Conservation (phyloP, 2,888 invertebrate species). For the Cryptocephalus moraei region DNA sequence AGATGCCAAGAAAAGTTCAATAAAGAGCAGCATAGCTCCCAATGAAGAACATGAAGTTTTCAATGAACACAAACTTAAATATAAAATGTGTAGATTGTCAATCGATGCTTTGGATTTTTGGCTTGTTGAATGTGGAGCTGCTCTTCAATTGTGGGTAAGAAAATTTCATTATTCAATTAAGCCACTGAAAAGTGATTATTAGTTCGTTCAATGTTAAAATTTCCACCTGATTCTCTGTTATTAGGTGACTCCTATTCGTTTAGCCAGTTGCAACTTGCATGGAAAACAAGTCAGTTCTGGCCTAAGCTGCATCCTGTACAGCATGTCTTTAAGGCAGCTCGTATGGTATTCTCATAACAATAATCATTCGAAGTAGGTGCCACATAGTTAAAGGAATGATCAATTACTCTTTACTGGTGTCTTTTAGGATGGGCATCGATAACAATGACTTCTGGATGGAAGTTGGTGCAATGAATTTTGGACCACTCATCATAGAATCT, state of each 20-base stretch:
- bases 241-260: conserved; percentile 71
- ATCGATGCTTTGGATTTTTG: conserved; percentile 85
- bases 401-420: neutral
- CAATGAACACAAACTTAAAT: conserved; percentile 56
- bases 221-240: conserved; percentile 12
- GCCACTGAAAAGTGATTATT: no score
- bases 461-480: conserved; percentile 81
- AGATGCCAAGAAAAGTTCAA: conserved; percentile 22
- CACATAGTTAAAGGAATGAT: neutral
- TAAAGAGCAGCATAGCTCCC: conserved; percentile 9
- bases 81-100: conserved; percentile 82
- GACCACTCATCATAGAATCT: conserved; percentile 83
- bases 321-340: conserved; percentile 33
- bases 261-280: conserved; percentile 91
- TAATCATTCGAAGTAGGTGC: conserved; percentile 32
- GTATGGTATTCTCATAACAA: conserved; percentile 37
- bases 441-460: conserved; percentile 77
- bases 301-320: conserved; percentile 66
- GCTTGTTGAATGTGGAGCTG: conserved; percentile 80
- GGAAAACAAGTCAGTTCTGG: conserved; percentile 85
- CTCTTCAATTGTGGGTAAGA: conserved; percentile 70
- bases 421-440: conserved; percentile 19
- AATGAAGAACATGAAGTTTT: conserved; percentile 19
- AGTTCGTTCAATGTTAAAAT: no score
- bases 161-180: neutral